A percentile compares a stretch with the other conserved stretches of the same genome.
Evolutionary conservation across 2,113 vertebrate genomes (phyloP).

Genomic region (Arizona elegans): DNA sequence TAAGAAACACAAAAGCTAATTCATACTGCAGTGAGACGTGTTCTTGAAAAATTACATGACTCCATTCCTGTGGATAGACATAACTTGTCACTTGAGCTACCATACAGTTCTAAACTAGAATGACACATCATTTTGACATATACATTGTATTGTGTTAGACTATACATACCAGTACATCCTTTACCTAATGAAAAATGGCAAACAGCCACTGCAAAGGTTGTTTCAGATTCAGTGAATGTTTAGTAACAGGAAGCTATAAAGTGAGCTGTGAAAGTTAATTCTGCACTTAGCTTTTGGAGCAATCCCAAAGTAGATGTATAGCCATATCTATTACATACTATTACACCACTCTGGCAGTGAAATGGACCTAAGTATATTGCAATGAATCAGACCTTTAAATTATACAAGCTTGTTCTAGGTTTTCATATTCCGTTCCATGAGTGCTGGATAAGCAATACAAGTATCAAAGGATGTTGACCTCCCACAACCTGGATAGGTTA

Average conservation of each 20-base stretch:
- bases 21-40: conserved; percentile 15
- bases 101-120: conserved; percentile 14
- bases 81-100: not conserved
- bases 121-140: not conserved
- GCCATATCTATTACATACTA: not conserved
- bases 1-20: conserved; percentile 21
- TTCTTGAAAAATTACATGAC: conserved; percentile 39
- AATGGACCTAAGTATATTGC: accelerated
- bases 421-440: not conserved
- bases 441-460: not conserved
- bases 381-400: not conserved
- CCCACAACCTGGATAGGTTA: not conserved
- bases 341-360: not conserved
- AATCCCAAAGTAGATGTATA: not conserved
- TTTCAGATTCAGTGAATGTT: not conserved
- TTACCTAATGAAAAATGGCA: conserved; percentile 20
- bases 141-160: conserved; percentile 5
- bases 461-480: not conserved
- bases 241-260: not conserved
- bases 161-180: not conserved
- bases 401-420: not conserved
- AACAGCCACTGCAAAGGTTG: not conserved
- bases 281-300: not conserved
- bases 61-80: conserved; percentile 19
- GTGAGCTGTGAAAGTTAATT: not conserved